Conservation (phyloP, 2,888 invertebrate genomes). For the Eristalis pertinax region DNA sequence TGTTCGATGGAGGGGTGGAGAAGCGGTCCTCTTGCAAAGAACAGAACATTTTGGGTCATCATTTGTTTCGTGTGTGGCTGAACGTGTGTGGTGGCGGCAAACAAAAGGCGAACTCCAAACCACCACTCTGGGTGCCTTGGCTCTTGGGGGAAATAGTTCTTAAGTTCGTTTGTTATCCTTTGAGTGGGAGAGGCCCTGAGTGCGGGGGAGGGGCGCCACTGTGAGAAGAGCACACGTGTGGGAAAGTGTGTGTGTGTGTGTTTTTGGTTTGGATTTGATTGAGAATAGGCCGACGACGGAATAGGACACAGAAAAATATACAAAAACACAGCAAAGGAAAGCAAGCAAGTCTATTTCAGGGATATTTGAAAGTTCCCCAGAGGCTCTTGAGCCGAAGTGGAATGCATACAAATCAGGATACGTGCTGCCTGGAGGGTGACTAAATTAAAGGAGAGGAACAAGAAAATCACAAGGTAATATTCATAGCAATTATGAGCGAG, state of each 20-base stretch:
- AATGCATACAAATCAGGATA: conserved; percentile 62
- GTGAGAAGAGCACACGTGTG: too few relatives aligned
- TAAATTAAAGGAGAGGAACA: conserved; percentile 37
- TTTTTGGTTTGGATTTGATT: conserved; percentile 51
- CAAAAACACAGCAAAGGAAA: neutral
- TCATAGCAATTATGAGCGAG: conserved; percentile 56
- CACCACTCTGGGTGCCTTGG: conserved; percentile 1
- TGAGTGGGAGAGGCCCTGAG: neutral
- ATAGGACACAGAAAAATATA: neutral
- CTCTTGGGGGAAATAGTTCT: conserved; percentile 62
- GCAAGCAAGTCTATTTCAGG: conserved; percentile 29
- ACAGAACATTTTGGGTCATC: conserved; percentile 38
- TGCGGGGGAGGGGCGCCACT: too few relatives aligned
- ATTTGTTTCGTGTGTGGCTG: conserved; percentile 31
- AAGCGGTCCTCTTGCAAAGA: neutral
- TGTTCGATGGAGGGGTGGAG: neutral
- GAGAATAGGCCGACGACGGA: conserved; percentile 31
- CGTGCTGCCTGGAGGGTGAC: conserved; percentile 44
- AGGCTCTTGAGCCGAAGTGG: conserved; percentile 15
- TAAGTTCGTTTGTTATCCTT: conserved; percentile 59
- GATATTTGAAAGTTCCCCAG: conserved; percentile 53
- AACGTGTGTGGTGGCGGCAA: conserved; percentile 5
- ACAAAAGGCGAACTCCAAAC: conserved; percentile 40
- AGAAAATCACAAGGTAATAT: conserved; percentile 51
- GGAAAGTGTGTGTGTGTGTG: neutral